phyloP scores from a whole-genome alignment of 2,113 vertebrate genomes.

The Colaptes auratus region DNA sequence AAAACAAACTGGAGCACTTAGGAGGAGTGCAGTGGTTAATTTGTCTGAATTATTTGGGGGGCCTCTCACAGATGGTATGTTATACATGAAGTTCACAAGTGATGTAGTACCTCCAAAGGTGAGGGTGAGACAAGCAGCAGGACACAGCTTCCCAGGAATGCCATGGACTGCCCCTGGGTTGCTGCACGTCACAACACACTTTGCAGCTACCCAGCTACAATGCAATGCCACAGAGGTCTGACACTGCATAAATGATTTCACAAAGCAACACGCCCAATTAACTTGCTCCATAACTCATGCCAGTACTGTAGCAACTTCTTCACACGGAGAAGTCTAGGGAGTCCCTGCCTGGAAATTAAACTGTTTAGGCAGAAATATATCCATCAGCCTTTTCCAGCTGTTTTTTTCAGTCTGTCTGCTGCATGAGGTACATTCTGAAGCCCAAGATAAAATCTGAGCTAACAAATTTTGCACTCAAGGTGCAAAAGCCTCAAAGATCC shows the following conservation, averaged over 20 bases:
- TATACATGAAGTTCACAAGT: accelerated
- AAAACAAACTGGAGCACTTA: neutral
- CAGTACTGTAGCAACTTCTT: neutral
- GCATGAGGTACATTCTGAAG: neutral
- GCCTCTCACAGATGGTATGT: neutral
- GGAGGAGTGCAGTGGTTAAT: neutral
- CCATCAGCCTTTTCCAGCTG: neutral
- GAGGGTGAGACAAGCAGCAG: neutral
- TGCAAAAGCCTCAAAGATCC: neutral
- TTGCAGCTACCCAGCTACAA: neutral
- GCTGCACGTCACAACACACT: neutral
- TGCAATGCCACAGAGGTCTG: accelerated
- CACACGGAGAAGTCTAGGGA: neutral
- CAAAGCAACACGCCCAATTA: neutral
- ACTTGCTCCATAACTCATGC: neutral
- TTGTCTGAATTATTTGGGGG: neutral
- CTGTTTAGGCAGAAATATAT: neutral
- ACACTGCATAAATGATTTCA: neutral
- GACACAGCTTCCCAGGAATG: neutral
- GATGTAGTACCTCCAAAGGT: neutral
- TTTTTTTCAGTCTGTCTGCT: neutral
- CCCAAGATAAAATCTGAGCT: neutral
- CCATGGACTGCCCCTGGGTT: neutral
- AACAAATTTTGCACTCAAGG: neutral
- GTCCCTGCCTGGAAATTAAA: neutral